Conservation (phyloP, 2,888 invertebrate species). For the Dusona sp. region DNA sequence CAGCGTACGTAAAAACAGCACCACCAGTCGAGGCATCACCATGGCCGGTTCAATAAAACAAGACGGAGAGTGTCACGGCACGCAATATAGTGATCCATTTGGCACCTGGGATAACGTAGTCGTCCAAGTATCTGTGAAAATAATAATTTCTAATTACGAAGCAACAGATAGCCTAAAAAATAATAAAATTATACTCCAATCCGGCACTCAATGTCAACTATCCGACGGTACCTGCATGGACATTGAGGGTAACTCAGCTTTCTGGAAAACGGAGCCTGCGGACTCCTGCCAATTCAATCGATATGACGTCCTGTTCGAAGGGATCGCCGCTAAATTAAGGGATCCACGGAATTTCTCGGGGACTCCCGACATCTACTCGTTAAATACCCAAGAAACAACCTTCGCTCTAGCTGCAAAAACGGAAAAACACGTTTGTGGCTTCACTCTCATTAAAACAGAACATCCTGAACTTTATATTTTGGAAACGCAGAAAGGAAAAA, state of each 20-base stretch:
- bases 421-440: conserved; percentile 16
- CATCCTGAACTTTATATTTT: conserved; percentile 31
- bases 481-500: conserved; percentile 3
- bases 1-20: not conserved
- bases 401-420: conserved; percentile 28
- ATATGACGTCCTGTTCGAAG: too few species aligned
- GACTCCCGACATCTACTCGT: conserved; percentile 8
- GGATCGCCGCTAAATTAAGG: not conserved
- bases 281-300: too few species aligned
- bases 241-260: conserved; percentile 24
- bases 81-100: conserved; percentile 66
- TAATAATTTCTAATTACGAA: conserved; percentile 19
- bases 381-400: conserved; percentile 24
- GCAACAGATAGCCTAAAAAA: conserved; percentile 18
- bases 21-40: too few species aligned
- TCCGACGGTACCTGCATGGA: too few species aligned
- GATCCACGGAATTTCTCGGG: too few species aligned
- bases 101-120: conserved; percentile 64
- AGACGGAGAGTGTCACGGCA: too few species aligned
- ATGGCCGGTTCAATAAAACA: not conserved
- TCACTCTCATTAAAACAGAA: too few species aligned
- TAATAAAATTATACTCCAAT: not conserved
- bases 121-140: conserved; percentile 50
- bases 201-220: conserved; percentile 44
- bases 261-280: conserved; percentile 44